Base-by-base conservation (phyloP, 2,888 invertebrate species). In the Cryptus viduatorius region DNA sequence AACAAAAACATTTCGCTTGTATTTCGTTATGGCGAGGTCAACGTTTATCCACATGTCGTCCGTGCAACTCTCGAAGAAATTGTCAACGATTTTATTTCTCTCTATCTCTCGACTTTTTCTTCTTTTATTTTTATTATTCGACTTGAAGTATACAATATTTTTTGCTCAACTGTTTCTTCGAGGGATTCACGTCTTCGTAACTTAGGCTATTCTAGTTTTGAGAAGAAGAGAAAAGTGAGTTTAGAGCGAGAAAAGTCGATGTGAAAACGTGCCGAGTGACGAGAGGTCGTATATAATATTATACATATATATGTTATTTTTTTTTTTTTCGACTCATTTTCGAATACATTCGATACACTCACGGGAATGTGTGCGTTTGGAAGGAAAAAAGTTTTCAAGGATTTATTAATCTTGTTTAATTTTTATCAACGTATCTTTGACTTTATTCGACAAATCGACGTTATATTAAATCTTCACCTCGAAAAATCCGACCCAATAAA, bases 11-110 rank as follows among this genome's bases (percentile, higher is more conserved):
- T 64, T 75, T 91, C 68, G 80, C 82, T 76, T 88, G 83, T 84
- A 89, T 90, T 89, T 89, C 78, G 69, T 89, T 86, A 88, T 77
- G 86, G 85, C 87, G 87, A 89, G 88, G 87, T 90, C 86, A 89
- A 87, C 85, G 82, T 87, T 87, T 89, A 88, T 86, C 82, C 71
- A 82, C 84, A 86, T 84, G 82, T 86, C 82, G 73, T 80, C 82
- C 76, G 46, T 77, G 72, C 53, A 79, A 76, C 67, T 29, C 67
- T 79, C 79, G 71, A 72, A 85, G 72, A 82, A 71, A 79, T 42
- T 50, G 64, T 72, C 61, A 78, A 78, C 73, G 64, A 29, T 31
- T 53, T n/a, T 73, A 37, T 79, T 50, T 72, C 31, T 53, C 72
- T 67, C 46, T 29, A 59, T 37, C 12, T 42, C 8, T 46, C 67